Conservation (phyloP, 2,888 invertebrate genomes). For the Dermolepida albohirtum region DNA sequence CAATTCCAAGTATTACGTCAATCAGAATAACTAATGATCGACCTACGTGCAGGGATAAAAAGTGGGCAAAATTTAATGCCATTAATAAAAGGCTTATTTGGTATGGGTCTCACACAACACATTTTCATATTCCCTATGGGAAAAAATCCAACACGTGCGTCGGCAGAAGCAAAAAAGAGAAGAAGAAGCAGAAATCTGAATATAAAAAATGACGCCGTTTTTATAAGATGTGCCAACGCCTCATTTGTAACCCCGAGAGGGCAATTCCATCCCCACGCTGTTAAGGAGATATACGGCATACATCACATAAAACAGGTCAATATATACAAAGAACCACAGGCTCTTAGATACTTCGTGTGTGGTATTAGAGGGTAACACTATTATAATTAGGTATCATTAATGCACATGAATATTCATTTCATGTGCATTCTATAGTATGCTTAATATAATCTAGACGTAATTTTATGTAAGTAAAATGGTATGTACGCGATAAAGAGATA, state of each 20-base stretch:
- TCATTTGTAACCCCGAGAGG: conserved; percentile 45
- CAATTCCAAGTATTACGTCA: conserved; percentile 29
- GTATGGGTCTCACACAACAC: conserved; percentile 41
- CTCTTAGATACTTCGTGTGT: conserved; percentile 6
- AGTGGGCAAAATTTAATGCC: conserved; percentile 36
- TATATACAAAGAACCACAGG: conserved; percentile 30
- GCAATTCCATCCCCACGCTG: conserved; percentile 41
- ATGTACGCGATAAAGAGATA: no score
- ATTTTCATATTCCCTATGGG: conserved; percentile 37
- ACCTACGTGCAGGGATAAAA: conserved; percentile 24
- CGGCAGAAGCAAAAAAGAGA: conserved; percentile 13
- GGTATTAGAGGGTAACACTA: conserved; percentile 2
- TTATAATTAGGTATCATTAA: conserved; percentile 26
- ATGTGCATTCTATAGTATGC: no score
- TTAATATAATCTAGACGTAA: no score
- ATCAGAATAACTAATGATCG: conserved; percentile 29
- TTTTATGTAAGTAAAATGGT: no score
- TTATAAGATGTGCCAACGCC: conserved; percentile 46
- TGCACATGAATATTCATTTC: no score
- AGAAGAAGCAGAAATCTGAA: conserved; percentile 40
- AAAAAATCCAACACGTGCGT: conserved; percentile 42
- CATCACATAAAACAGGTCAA: conserved; percentile 40
- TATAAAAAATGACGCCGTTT: conserved; percentile 45
- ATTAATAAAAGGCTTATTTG: conserved; percentile 39
- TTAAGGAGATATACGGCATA: conserved; percentile 40